Conservation (phyloP, 2,888 invertebrate genomes). For the Athrips mouffetella region DNA sequence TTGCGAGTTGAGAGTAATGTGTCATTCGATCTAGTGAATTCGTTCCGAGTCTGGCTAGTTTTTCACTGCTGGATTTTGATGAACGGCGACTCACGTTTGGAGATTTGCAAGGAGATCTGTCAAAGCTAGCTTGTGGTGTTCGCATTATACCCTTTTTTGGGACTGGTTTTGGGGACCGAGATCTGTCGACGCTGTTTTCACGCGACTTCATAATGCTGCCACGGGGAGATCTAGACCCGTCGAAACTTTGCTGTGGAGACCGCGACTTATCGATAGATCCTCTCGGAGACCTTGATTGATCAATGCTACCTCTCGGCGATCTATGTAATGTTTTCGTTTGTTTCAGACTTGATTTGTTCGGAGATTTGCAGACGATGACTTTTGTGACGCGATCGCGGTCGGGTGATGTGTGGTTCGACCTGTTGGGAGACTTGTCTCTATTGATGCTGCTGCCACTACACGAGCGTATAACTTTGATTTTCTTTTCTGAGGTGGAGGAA, state of each 20-base stretch:
- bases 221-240: constrained; percentile 68
- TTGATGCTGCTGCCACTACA: constrained; percentile 74
- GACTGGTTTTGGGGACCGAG: constrained; percentile 68
- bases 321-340: constrained; percentile 60
- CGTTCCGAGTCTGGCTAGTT: constrained; percentile 66
- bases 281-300: constrained; percentile 70
- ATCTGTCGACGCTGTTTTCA: constrained; percentile 64
- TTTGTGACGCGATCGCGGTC: constrained; percentile 71
- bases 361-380: constrained; percentile 73
- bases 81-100: constrained; percentile 66
- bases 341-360: constrained; percentile 69
- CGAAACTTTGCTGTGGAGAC: constrained; percentile 79
- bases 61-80: constrained; percentile 63
- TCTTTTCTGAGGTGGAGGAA: constrained; percentile 51
- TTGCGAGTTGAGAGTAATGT: constrained; percentile 71
- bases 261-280: constrained; percentile 77
- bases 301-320: constrained; percentile 78
- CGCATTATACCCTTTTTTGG: constrained; percentile 75
- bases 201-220: constrained; percentile 72
- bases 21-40: constrained; percentile 71
- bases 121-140: constrained; percentile 71
- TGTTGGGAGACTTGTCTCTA: constrained; percentile 65
- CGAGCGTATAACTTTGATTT: constrained; percentile 72
- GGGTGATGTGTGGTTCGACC: constrained; percentile 49
- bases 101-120: constrained; percentile 68